Evolutionary conservation across 2,888 invertebrate genomes (phyloP), one percentile per base, ranked within the genome.

Genomic region (Parthenolecanium corni): DNA sequence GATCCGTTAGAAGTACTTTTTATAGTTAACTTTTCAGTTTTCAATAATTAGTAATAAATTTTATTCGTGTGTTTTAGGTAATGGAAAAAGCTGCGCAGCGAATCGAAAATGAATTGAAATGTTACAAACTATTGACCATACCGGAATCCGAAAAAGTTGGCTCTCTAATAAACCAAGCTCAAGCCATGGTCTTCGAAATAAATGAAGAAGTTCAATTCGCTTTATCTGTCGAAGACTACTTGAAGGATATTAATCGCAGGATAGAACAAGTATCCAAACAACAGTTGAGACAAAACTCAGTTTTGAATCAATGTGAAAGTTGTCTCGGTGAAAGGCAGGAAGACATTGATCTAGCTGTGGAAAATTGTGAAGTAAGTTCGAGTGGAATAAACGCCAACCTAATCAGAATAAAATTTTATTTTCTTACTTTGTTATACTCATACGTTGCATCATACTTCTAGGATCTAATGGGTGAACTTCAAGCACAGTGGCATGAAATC

Each of bases 171-270:
- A 79, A 82, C 0, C 78, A 83, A 38, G 85, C 88, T 11, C 53
- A 0, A 82, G 85, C 81, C 36, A 77, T 90, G 4, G 85, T 86
- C 66, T 79, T 80, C 56, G 81, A 82, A 70, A 82, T 89, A 65
- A 76, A 81, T 14, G 89, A 89, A 73, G 89, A 90, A 71, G 73
- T 88, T 9, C 89, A 89, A 71, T 80, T 84, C 0, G 85, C 87
- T 2, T 76, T 82, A 66, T 73, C 85, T 6, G 75, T 90, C n/a
- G 82, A 84, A 58, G 87, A 89, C 70, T 82, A 84, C 68, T 78
- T 90, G 14, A 80, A 81, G 52, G 79, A 82, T 44, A 82, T 89
- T 2, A 82, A 85, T 69, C 80, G 81, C 12, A 87, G 86, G 24
- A 79, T 88, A n/a, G 75, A 76, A 1, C 77, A 83, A 52, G 80